These are phyloP conservation scores for Hydrocynus forskahlii DNA, from an alignment of 2,797 vertebrate genomes.

Conservation along the genomic window DNA sequence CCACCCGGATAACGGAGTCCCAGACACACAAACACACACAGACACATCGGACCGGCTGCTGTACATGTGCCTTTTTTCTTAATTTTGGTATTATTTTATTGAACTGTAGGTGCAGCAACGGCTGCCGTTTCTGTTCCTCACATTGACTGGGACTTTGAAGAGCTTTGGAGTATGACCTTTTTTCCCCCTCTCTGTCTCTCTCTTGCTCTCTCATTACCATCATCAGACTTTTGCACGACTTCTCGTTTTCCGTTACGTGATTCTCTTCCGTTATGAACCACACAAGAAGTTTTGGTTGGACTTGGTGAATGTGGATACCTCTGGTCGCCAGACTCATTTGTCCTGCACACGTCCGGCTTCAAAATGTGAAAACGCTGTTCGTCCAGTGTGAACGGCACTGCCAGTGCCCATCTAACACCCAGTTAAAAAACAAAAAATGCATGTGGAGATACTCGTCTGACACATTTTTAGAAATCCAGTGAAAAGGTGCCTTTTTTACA, in stretches of 20 bases:
- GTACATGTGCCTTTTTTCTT: constrained; percentile 79
- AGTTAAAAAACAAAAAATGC: constrained; percentile 47
- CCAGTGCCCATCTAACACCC: constrained; percentile 36
- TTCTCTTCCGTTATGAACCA: constrained; percentile 52
- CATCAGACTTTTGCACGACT: constrained; percentile 68
- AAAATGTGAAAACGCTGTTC: constrained; percentile 49
- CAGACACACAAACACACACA: constrained; percentile 20
- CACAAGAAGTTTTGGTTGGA: constrained; percentile 27
- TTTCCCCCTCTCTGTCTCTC: constrained; percentile 30
- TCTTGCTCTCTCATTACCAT: constrained; percentile 58
- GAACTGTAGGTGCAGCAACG: constrained; percentile 62
- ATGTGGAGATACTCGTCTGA: constrained; percentile 48
- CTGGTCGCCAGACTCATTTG: constrained; percentile 47
- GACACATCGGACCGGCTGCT: constrained; percentile 62
- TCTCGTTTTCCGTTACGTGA: constrained; percentile 4
- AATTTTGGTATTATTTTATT: constrained; percentile 66
- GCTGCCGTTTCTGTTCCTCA: constrained; percentile 54
- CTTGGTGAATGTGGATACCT: constrained; percentile 64
- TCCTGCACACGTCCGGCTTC: constrained; percentile 37
- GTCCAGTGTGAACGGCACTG: constrained; percentile 41
- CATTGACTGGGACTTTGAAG: constrained; percentile 47
- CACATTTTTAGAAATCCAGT: constrained; percentile 54
- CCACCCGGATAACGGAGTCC: constrained; percentile 38
- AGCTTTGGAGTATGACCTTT: constrained; percentile 20
- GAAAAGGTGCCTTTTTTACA: constrained; percentile 71